Conservation (phyloP, 1,140 invertebrate species). For the Leptopilina boulardi region DNA sequence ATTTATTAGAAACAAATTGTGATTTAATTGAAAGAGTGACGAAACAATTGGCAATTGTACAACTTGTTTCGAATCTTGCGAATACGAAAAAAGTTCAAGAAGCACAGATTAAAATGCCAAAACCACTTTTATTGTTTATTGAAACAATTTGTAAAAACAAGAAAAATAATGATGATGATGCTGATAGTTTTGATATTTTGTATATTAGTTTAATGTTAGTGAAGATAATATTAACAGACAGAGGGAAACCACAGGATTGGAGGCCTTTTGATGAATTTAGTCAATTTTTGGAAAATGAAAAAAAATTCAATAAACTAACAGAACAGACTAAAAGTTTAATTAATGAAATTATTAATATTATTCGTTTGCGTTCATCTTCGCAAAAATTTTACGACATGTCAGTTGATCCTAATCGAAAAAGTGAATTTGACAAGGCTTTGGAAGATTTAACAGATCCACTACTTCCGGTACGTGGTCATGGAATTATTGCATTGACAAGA, state of each 20-base stretch:
- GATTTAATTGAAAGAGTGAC: constrained; percentile 58
- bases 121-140: constrained; percentile 66
- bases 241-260: constrained; percentile 61
- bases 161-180: constrained; percentile 44
- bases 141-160: constrained; percentile 60
- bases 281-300: constrained; percentile 68
- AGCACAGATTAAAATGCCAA: constrained; percentile 65
- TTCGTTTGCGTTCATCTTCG: constrained; percentile 73
- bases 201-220: constrained; percentile 74
- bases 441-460: constrained; percentile 83
- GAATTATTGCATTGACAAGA: constrained; percentile 83
- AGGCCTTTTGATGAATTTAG: constrained; percentile 73
- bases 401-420: constrained; percentile 61
- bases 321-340: constrained; percentile 60
- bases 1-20: constrained; percentile 52
- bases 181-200: constrained; percentile 62
- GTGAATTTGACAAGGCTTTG: constrained; percentile 80
- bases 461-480: constrained; percentile 88
- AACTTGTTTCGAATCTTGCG: constrained; percentile 67
- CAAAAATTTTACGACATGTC: constrained; percentile 63
- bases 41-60: constrained; percentile 62
- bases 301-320: constrained; percentile 48
- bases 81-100: constrained; percentile 66
- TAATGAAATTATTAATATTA: constrained; percentile 68
- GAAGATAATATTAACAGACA: constrained; percentile 66